These are phyloP conservation scores for Epirrita christyi DNA, from an alignment of 2,888 invertebrate genomes.

Conservation along the genomic window DNA sequence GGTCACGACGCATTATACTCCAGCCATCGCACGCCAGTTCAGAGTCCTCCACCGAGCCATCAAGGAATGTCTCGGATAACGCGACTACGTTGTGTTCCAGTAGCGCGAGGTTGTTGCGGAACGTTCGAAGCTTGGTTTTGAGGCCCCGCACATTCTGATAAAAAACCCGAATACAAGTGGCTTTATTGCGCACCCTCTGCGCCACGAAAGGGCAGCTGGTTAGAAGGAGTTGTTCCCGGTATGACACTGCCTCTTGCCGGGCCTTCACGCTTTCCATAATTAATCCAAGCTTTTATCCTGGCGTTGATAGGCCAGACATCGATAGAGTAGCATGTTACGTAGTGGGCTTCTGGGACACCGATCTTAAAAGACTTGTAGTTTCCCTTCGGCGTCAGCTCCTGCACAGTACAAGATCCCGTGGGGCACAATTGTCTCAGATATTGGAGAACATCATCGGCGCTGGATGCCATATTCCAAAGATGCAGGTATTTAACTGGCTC, in stretches of 20 bases:
- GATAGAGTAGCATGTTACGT: conserved; percentile 2
- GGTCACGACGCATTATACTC: conserved; percentile 4
- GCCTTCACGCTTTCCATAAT: too few relatives aligned
- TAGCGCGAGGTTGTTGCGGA: not conserved
- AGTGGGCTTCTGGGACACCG: conserved; percentile 1
- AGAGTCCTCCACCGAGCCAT: conserved; percentile 1
- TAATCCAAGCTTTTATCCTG: too few relatives aligned
- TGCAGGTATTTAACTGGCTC: conserved; percentile 33
- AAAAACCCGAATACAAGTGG: not conserved
- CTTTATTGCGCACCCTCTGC: not conserved
- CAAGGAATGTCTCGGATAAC: conserved; percentile 1
- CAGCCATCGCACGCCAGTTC: conserved; percentile 3
- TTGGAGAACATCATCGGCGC: conserved; percentile 19
- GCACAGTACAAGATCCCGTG: conserved; percentile 27
- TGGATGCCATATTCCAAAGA: conserved; percentile 42
- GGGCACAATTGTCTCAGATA: too few relatives aligned
- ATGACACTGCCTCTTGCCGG: too few relatives aligned
- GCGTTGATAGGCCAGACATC: too few relatives aligned
- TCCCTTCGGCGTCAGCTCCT: conserved; percentile 33
- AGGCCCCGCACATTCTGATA: conserved; percentile 13
- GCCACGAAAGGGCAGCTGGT: too few relatives aligned
- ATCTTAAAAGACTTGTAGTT: conserved; percentile 27
- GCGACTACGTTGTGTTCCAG: conserved; percentile 5
- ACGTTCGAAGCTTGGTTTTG: conserved; percentile 2
- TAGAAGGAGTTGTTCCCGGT: too few relatives aligned